Evolutionary conservation across 2,113 vertebrate species (phyloP).

Genomic region (Lepidothrix coronata): DNA sequence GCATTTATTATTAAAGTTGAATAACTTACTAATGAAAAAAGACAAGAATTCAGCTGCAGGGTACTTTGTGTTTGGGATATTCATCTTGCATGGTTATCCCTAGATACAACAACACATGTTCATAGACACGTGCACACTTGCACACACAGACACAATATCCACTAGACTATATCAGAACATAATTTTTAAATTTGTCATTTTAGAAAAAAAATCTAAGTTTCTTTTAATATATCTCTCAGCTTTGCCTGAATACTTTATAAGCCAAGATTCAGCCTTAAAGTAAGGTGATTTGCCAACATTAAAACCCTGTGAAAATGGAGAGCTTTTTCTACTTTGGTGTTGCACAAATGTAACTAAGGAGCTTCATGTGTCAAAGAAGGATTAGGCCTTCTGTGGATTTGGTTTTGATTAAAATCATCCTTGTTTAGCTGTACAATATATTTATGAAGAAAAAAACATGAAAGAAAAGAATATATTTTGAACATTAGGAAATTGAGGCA

Average conservation of each 20-base stretch:
- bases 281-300: background rate
- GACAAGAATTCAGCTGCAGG: background rate
- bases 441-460: slow-evolving; percentile 65
- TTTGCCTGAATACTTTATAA: background rate
- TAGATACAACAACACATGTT: background rate
- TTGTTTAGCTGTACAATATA: slow-evolving; percentile 70
- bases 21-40: slow-evolving; percentile 40
- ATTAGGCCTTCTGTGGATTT: slow-evolving; percentile 49
- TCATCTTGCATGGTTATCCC: background rate
- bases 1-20: slow-evolving; percentile 55
- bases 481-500: slow-evolving; percentile 69
- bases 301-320: background rate
- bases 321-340: background rate
- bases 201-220: background rate
- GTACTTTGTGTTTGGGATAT: background rate
- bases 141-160: background rate
- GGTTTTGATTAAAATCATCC: slow-evolving; percentile 61
- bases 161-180: background rate
- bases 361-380: slow-evolving; percentile 25
- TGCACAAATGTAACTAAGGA: background rate
- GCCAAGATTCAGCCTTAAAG: background rate
- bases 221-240: background rate
- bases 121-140: background rate
- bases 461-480: slow-evolving; percentile 64
- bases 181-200: background rate